Evolutionary conservation across 2,113 vertebrate species (phyloP), one percentile per base, ranked within the genome.

Genomic region (Ursus arctos): DNA sequence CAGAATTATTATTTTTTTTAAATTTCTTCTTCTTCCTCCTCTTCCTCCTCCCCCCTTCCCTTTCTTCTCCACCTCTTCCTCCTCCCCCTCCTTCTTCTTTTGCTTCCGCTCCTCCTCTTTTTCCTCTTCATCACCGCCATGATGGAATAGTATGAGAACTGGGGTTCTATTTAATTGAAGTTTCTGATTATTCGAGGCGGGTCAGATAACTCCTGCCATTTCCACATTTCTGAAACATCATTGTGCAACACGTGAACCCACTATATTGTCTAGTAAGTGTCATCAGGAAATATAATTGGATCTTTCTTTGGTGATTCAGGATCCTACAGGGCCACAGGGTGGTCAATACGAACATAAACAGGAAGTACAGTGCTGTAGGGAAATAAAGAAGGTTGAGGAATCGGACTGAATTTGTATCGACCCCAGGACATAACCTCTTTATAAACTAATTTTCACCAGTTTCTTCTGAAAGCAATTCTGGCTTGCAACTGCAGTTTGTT

Each of bases 381-480:
- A 51, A 96, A 61, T 33, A 51, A 76, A 28, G 19, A 84, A 86
- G 61, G 16, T 28, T 49, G 15, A 87, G 19, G 59, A 47, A 69
- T 89, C 84, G 47, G 76, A 67, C 36, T 53, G 57, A 93, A 76
- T 97, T 86, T 49, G 15, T 16, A 47, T 69, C 81, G 36, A 89
- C 7, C 49, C 49, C n/a, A 87, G 71, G 40, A 47, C 59, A 69
- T 59, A 57, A 76, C 11, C 61, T 92, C 24, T 89, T 93, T 53
- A 55, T 95, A 55, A 81, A 81, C 9, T 65, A 28, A 53, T 69
- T 85, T 96, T 83, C 40, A 90, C 31, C 33, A 71, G n/a, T 93
- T 89, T 96, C 86, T 94, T 94, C 80, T 82, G 65, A 82, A 94
- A 94, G 22, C 26, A 86, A 51, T 61, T 93, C 71, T 85, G 79